These are phyloP conservation scores for Argyresthia albistria DNA, from an alignment of 2,888 invertebrate species.

Conservation along the genomic window DNA sequence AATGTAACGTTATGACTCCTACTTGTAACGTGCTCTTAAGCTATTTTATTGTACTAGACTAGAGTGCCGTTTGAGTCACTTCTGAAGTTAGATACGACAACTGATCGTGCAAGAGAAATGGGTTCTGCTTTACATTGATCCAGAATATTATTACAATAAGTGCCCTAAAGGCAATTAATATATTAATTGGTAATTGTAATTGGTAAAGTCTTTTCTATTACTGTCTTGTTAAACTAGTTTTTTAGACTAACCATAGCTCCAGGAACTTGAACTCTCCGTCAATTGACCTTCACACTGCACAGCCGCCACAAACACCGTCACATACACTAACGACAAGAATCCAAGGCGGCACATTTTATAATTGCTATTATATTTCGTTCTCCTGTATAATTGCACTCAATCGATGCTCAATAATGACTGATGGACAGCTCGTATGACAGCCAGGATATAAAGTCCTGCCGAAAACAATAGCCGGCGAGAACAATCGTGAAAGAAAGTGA, in stretches of 20 bases:
- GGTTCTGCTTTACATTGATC: too few relatives aligned
- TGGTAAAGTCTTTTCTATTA: too few relatives aligned
- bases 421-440: conserved; percentile 36
- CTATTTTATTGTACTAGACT: too few relatives aligned
- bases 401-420: conserved; percentile 44
- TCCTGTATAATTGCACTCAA: neutral
- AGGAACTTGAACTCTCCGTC: neutral
- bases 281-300: conserved; percentile 35
- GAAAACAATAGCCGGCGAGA: conserved; percentile 56
- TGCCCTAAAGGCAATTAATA: too few relatives aligned
- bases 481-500: conserved; percentile 65
- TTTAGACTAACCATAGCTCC: neutral
- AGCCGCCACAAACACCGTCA: conserved; percentile 41
- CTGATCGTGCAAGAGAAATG: too few relatives aligned
- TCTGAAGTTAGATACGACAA: too few relatives aligned
- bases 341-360: conserved; percentile 45
- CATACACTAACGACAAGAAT: conserved; percentile 39
- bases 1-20: too few relatives aligned
- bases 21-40: too few relatives aligned
- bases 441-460: conserved; percentile 66
- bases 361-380: neutral
- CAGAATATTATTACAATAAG: too few relatives aligned
- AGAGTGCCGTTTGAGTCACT: too few relatives aligned
- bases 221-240: neutral
- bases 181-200: too few relatives aligned